phyloP scores from a whole-genome alignment of 1,140 invertebrate genomes.

The Rhyacophila brunnea region DNA sequence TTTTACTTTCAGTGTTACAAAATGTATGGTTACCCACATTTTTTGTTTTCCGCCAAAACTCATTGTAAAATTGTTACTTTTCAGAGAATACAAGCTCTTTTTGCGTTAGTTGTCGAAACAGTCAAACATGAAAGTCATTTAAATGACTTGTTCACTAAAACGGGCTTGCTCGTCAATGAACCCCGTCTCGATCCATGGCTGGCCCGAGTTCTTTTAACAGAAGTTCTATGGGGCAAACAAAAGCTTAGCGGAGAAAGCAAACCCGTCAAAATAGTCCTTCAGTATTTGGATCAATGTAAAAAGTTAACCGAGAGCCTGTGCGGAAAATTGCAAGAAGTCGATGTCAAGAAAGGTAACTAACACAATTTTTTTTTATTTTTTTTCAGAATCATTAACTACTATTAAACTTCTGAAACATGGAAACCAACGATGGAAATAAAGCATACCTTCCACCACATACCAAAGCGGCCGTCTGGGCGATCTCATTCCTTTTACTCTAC shows the following conservation, averaged over 20 bases:
- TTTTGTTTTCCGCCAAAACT: no score
- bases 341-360: constrained; percentile 44
- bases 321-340: constrained; percentile 32
- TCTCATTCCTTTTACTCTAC: constrained; percentile 70
- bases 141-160: constrained; percentile 62
- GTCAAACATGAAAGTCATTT: constrained; percentile 66
- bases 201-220: constrained; percentile 73
- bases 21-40: no score
- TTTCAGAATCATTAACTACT: constrained; percentile 42
- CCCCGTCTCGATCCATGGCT: constrained; percentile 67
- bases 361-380: constrained; percentile 38
- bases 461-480: constrained; percentile 50
- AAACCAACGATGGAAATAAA: constrained; percentile 38
- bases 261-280: constrained; percentile 66
- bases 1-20: no score
- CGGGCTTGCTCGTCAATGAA: constrained; percentile 65
- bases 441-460: constrained; percentile 50
- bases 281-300: constrained; percentile 60
- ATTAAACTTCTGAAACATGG: constrained; percentile 40
- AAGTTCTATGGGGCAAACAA: constrained; percentile 79
- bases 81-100: constrained; percentile 69
- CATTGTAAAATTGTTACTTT: constrained; percentile 44
- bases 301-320: constrained; percentile 38
- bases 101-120: constrained; percentile 70
- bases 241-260: constrained; percentile 64